Evolutionary conservation across 2,888 invertebrate genomes (phyloP).

Genomic region (Drosophila niveifrons): DNA sequence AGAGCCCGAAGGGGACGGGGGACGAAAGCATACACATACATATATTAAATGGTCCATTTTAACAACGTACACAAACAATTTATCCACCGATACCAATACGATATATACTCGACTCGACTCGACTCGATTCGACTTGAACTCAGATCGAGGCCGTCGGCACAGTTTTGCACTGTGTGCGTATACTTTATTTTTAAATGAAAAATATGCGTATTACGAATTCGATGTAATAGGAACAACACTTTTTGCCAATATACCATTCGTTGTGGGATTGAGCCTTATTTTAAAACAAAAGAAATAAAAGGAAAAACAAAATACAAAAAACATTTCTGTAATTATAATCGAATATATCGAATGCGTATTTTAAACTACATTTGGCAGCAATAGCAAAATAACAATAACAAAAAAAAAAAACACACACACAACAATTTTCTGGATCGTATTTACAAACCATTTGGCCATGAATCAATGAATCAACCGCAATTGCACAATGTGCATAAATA

Average conservation of each 20-base stretch:
- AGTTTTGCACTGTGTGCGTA: conserved; percentile 28
- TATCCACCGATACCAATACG: conserved; percentile 73
- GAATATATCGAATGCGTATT: conserved; percentile 15
- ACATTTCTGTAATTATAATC: conserved; percentile 34
- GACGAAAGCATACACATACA: conserved; percentile 22
- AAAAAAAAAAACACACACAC: background rate
- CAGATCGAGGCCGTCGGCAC: conserved; percentile 45
- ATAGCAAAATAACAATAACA: background rate
- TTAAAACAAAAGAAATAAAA: conserved; percentile 21
- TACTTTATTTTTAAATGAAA: conserved; percentile 65
- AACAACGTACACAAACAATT: conserved; percentile 62
- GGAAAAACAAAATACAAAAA: conserved; percentile 24
- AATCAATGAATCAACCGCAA: conserved; percentile 29
- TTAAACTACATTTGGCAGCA: conserved; percentile 23
- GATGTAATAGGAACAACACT: conserved; percentile 18
- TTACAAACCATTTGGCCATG: conserved; percentile 8
- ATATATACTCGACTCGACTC: conserved; percentile 41
- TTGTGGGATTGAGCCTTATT: conserved; percentile 65
- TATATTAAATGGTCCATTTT: conserved; percentile 78
- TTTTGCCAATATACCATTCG: conserved; percentile 43
- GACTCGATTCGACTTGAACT: background rate
- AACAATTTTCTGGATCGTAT: conserved; percentile 19
- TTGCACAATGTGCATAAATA: conserved; percentile 31
- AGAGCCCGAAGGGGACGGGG: background rate
- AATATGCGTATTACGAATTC: background rate